Conservation (phyloP, 1,140 invertebrate species). For the Drosophila sproati region DNA sequence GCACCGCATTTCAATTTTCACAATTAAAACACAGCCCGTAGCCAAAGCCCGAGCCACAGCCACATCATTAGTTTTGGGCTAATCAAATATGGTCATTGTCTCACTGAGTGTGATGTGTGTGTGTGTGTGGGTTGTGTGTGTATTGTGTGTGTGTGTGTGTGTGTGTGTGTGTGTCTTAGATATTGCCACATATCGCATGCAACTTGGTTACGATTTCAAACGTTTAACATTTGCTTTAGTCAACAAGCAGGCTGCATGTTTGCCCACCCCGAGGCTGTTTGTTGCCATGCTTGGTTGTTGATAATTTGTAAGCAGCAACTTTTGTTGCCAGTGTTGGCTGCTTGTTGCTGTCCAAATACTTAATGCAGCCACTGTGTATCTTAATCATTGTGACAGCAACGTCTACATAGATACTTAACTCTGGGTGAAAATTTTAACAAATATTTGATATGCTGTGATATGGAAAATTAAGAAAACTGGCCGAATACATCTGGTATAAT, state of each 20-base stretch:
- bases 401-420: slow-evolving; percentile 5
- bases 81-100: slow-evolving; percentile 74
- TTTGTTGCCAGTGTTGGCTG: slow-evolving; percentile 40
- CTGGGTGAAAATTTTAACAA: slow-evolving; percentile 2
- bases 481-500: slow-evolving; percentile 22
- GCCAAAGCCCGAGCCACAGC: slow-evolving; percentile 43
- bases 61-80: slow-evolving; percentile 76
- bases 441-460: neutral
- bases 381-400: slow-evolving; percentile 44
- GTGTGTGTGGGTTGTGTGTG: slow-evolving; percentile 2
- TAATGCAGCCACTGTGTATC: slow-evolving; percentile 47
- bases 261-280: slow-evolving; percentile 40
- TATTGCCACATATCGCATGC: slow-evolving; percentile 53
- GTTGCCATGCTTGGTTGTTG: slow-evolving; percentile 41
- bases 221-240: slow-evolving; percentile 78
- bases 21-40: slow-evolving; percentile 67
- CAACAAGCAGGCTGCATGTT: slow-evolving; percentile 38
- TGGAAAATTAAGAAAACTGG: neutral
- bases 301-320: slow-evolving; percentile 50
- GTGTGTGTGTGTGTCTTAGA: slow-evolving; percentile 40
- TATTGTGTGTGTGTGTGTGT: slow-evolving; percentile 3
- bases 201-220: slow-evolving; percentile 75
- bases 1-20: slow-evolving; percentile 67
- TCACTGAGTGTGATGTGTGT: slow-evolving; percentile 15
- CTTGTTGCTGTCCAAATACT: slow-evolving; percentile 50